These are phyloP conservation scores for Pteronura brasiliensis DNA, from an alignment of 2,113 vertebrate species.

Conservation along the genomic window DNA sequence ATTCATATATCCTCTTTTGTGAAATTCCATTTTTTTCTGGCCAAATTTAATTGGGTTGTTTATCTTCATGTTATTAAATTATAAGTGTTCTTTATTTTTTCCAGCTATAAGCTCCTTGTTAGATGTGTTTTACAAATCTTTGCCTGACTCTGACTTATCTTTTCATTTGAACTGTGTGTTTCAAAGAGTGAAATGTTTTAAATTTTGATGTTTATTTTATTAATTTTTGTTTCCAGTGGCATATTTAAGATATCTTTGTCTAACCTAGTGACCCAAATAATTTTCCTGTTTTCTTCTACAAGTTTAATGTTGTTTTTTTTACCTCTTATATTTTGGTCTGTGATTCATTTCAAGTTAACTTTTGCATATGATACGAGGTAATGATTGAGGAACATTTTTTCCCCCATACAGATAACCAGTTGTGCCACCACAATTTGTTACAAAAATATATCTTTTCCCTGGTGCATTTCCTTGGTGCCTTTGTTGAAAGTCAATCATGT, in stretches of 20 bases:
- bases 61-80: not conserved
- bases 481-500: not conserved
- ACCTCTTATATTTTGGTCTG: not conserved
- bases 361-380: not conserved
- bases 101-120: not conserved
- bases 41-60: not conserved
- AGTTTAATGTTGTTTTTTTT: not conserved
- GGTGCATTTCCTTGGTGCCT: not conserved
- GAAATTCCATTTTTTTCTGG: not conserved
- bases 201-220: not conserved
- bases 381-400: not conserved
- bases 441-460: not conserved
- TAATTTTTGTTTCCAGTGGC: not conserved
- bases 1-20: not conserved
- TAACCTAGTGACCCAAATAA: not conserved
- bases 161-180: not conserved
- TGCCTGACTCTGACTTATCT: not conserved
- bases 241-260: not conserved
- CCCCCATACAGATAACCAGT: not conserved
- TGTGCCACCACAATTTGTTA: not conserved
- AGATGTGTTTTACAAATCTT: not conserved
- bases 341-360: not conserved
- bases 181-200: not conserved
- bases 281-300: not conserved
- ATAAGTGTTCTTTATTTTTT: not conserved